Percentiles rank a stretch among this genome's conserved stretches.
phyloP scores from a whole-genome alignment of 2,888 invertebrate genomes.

The Cataglyphis livida region DNA sequence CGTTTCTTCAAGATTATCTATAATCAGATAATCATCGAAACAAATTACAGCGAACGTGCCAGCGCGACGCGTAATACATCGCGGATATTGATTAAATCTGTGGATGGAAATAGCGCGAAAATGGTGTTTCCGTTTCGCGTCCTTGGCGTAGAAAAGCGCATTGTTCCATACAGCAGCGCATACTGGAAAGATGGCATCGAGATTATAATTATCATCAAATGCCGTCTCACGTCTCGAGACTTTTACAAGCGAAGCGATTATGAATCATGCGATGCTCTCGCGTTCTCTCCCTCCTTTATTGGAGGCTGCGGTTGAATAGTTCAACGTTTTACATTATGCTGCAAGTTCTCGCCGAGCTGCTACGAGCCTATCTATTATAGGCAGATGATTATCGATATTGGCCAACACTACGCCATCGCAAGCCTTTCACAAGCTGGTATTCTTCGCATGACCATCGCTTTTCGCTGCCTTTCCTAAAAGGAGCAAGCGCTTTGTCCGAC shows the following conservation, averaged over 20 bases:
- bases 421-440: constrained; percentile 32
- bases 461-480: constrained; percentile 24
- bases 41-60: constrained; percentile 24
- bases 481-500: constrained; percentile 26
- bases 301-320: constrained; percentile 36
- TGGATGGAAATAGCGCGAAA: constrained; percentile 17
- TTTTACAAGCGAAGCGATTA: constrained; percentile 37
- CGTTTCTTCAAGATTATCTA: constrained; percentile 41
- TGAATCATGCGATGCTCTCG: constrained; percentile 26
- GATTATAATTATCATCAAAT: constrained; percentile 48
- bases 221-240: constrained; percentile 17
- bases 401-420: constrained; percentile 38
- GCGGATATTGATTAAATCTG: constrained; percentile 17
- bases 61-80: constrained; percentile 40
- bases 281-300: constrained; percentile 17
- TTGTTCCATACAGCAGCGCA: constrained; percentile 41
- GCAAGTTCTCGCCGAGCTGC: constrained; percentile 19
- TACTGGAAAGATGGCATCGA: constrained; percentile 28
- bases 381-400: constrained; percentile 58
- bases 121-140: constrained; percentile 31
- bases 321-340: constrained; percentile 36
- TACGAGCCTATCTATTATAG: constrained; percentile 54
- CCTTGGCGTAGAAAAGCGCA: constrained; percentile 32
- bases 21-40: constrained; percentile 55
- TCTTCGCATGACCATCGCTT: constrained; percentile 31